Percentiles rank a stretch among this genome's conserved stretches.
Evolutionary conservation across 1,140 invertebrate species (phyloP).

Genomic region (Epicauta chinensis): DNA sequence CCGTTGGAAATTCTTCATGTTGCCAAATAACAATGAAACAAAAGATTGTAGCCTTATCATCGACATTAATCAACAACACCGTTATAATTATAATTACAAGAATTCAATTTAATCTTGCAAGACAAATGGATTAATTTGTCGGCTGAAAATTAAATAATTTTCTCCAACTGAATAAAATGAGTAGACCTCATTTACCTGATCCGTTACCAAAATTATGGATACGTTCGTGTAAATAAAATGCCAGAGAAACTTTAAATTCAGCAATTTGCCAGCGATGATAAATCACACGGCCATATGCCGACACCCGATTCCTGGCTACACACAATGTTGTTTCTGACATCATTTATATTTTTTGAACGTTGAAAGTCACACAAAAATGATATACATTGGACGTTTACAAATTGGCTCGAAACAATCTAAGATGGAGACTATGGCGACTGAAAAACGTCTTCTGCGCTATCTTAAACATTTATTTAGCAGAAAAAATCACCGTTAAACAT

Average conservation of each 20-base stretch:
- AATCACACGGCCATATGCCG: conserved; percentile 32
- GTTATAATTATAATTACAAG: no score
- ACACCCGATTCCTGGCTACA: no score
- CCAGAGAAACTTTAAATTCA: conserved; percentile 30
- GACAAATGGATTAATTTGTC: neutral
- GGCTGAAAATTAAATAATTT: neutral
- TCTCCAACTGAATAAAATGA: neutral
- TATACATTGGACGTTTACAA: conserved; percentile 20
- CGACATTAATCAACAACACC: no score
- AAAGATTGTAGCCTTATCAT: no score
- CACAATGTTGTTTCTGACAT: conserved; percentile 20
- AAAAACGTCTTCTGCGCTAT: no score
- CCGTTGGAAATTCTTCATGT: neutral
- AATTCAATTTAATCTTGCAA: neutral
- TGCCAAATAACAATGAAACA: neutral
- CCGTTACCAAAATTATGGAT: neutral
- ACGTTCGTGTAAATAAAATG: conserved; percentile 29
- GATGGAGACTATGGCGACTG: no score
- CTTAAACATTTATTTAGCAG: no score
- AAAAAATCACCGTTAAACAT: no score
- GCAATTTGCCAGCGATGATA: conserved; percentile 34
- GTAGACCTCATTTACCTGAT: neutral
- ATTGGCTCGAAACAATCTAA: conserved; percentile 4
- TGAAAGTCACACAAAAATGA: conserved; percentile 27
- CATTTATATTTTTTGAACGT: conserved; percentile 31